Conservation (phyloP, 2,113 vertebrate species). For the Suncus etruscus region DNA sequence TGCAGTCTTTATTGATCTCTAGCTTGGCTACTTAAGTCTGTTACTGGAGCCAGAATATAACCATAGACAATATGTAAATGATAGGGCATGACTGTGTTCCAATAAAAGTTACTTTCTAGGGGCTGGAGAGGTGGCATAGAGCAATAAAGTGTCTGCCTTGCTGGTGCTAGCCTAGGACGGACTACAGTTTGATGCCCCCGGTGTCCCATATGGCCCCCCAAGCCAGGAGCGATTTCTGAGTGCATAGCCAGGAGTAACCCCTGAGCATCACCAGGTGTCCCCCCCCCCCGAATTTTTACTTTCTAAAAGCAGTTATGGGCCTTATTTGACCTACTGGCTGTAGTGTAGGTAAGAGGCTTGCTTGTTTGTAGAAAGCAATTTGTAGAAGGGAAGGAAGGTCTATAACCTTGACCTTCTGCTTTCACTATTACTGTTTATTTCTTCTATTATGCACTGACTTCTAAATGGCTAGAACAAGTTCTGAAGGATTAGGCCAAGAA, state of each 20-base stretch:
- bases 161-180: no score
- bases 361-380: background rate
- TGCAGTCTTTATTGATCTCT: background rate
- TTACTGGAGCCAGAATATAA: slow-evolving; percentile 22
- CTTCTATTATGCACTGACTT: slow-evolving; percentile 7
- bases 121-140: no score
- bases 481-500: slow-evolving; percentile 45
- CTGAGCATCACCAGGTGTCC: no score
- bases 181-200: no score
- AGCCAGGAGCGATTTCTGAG: no score
- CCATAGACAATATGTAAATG: slow-evolving; percentile 1
- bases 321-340: background rate
- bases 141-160: no score
- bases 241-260: no score
- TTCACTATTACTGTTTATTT: background rate
- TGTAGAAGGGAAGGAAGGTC: background rate
- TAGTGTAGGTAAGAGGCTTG: background rate
- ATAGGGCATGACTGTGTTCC: background rate
- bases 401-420: background rate
- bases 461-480: slow-evolving; percentile 26
- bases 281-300: background rate
- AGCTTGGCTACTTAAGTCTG: slow-evolving; percentile 14
- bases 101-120: slow-evolving; percentile 44
- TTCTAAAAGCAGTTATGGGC: background rate
- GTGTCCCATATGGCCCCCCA: no score